A percentile compares a stretch with the other conserved stretches of the same genome.
Evolutionary conservation across 92 coral and sea anemone genomes (phyloP).

Genomic region (Epizoanthus rinbou): DNA sequence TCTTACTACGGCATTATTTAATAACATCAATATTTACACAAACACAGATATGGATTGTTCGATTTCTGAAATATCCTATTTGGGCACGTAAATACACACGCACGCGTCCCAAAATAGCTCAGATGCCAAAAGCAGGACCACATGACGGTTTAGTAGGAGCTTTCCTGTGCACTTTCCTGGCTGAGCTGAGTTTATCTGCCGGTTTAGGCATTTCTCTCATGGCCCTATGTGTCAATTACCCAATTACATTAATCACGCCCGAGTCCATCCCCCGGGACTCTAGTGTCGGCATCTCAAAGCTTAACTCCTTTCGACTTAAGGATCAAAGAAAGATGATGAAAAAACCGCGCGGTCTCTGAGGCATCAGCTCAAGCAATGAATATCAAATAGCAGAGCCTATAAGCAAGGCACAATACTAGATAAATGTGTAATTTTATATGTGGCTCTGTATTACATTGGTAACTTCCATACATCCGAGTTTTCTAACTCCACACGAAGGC

Average conservation of each 20-base stretch:
- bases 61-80: conserved; percentile 12
- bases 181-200: background rate
- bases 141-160: background rate
- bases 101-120: conserved; percentile 11
- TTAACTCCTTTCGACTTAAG: conserved; percentile 50
- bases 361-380: conserved; percentile 31
- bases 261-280: conserved; percentile 50
- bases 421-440: background rate
- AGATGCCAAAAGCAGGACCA: background rate
- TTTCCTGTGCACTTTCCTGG: background rate
- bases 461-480: background rate
- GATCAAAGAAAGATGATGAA: conserved; percentile 73
- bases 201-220: background rate
- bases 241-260: conserved; percentile 14
- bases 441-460: no score
- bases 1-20: background rate
- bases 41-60: conserved; percentile 3
- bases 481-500: background rate
- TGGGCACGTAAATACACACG: background rate
- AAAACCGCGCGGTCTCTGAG: conserved; percentile 62
- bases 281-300: conserved; percentile 78
- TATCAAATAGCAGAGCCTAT: background rate
- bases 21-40: conserved; percentile 35
- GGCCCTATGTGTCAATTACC: conserved; percentile 17
- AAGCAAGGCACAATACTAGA: background rate